Evolutionary conservation across 2,888 invertebrate genomes (phyloP).

Genomic region (Morpho achilles): DNA sequence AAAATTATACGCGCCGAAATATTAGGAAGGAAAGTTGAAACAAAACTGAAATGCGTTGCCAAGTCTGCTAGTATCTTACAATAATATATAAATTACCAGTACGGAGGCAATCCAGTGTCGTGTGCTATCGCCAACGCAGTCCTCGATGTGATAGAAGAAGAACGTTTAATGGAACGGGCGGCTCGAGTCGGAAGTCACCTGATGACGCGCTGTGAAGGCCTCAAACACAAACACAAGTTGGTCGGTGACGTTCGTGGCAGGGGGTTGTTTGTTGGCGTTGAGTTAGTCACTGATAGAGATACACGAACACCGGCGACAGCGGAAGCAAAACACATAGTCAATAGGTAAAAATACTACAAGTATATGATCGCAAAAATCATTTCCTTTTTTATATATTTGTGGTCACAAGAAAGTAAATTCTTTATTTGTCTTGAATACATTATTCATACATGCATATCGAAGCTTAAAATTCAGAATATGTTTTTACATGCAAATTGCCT

Average conservation of each 20-base stretch:
- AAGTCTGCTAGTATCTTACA: too few relatives aligned
- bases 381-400: too few relatives aligned
- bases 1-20: too few relatives aligned
- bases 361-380: too few relatives aligned
- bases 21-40: too few relatives aligned
- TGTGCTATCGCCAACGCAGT: constrained; percentile 98
- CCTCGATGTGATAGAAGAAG: constrained; percentile 93
- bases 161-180: constrained; percentile 91
- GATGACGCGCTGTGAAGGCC: constrained; percentile 80
- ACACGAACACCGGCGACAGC: constrained; percentile 90
- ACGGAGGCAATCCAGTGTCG: constrained; percentile 99
- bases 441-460: too few relatives aligned
- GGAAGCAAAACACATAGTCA: constrained; percentile 87
- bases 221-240: constrained; percentile 86
- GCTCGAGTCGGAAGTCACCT: constrained; percentile 89
- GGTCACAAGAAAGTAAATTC: too few relatives aligned
- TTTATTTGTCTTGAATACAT: too few relatives aligned
- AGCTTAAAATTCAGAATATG: too few relatives aligned
- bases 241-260: constrained; percentile 94
- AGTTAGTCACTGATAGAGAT: constrained; percentile 89
- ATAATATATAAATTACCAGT: constrained; percentile 73
- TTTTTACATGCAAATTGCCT: too few relatives aligned
- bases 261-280: constrained; percentile 97
- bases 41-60: too few relatives aligned
- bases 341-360: constrained; percentile 62